Conservation (phyloP, 1,140 invertebrate genomes). For the Zophobas morio region DNA sequence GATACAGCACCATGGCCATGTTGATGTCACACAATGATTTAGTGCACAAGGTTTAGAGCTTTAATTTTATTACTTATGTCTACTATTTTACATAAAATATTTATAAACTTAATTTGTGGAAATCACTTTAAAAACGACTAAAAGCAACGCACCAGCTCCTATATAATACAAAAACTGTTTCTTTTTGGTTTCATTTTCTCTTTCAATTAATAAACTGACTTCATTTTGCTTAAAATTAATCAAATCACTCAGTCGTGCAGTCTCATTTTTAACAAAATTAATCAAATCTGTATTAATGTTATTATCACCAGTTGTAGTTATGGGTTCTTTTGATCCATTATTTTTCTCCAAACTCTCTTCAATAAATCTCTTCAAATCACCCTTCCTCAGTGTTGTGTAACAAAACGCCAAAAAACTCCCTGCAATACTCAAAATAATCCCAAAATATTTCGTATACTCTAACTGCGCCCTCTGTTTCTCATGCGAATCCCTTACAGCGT, state of each 20-base stretch:
- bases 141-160: conserved; percentile 11
- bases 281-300: conserved; percentile 12
- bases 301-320: background rate
- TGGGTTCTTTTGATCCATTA: background rate
- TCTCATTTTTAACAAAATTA: conserved; percentile 16
- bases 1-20: conserved; percentile 74
- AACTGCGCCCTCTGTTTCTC: conserved; percentile 80
- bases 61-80: conserved; percentile 30
- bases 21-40: conserved; percentile 35
- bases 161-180: conserved; percentile 23
- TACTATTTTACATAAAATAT: background rate
- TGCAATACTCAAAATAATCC: conserved; percentile 77
- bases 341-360: conserved; percentile 54
- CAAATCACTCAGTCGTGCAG: background rate
- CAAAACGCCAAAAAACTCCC: conserved; percentile 73
- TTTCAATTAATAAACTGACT: background rate
- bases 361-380: conserved; percentile 64
- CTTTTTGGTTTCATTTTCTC: conserved; percentile 14
- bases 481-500: conserved; percentile 77
- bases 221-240: conserved; percentile 17
- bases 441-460: conserved; percentile 83
- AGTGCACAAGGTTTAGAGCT: background rate
- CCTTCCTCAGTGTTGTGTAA: conserved; percentile 61
- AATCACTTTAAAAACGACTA: conserved; percentile 19
- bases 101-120: conserved; percentile 7